Evolutionary conservation across 2,113 vertebrate genomes (phyloP).

Genomic region (Neoarius graeffei): DNA sequence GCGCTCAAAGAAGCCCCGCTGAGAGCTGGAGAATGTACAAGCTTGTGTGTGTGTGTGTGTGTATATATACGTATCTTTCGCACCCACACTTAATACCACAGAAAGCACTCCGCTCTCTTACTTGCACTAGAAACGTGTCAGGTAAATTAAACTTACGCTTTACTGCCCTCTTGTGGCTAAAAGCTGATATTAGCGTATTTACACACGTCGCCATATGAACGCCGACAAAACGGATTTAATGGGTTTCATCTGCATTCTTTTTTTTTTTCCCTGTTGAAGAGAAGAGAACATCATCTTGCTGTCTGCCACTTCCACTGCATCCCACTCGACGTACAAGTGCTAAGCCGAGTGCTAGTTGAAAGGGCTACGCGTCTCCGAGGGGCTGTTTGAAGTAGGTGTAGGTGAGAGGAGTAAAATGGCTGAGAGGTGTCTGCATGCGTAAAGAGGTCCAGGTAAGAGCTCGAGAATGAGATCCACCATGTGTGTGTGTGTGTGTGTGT

Average conservation of each 20-base stretch:
- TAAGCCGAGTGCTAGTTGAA: slow-evolving; percentile 43
- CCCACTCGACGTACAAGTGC: neutral
- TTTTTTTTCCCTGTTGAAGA: neutral
- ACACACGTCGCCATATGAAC: neutral
- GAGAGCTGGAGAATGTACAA: slow-evolving; percentile 11
- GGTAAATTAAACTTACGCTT: neutral
- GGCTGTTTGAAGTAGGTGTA: slow-evolving; percentile 40
- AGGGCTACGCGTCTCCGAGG: slow-evolving; percentile 38
- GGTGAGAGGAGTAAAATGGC: slow-evolving; percentile 38
- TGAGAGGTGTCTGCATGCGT: slow-evolving; percentile 20
- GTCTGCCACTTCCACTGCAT: slow-evolving; percentile 3
- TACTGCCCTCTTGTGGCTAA: slow-evolving; percentile 65
- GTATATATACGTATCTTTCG: slow-evolving; percentile 2
- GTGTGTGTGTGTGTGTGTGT: slow-evolving; percentile 18
- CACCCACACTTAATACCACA: slow-evolving; percentile 24
- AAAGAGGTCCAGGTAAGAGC: slow-evolving; percentile 32
- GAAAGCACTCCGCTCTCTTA: neutral
- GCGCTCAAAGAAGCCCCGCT: slow-evolving; percentile 30
- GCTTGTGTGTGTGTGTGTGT: slow-evolving; percentile 24
- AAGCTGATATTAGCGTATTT: slow-evolving; percentile 9
- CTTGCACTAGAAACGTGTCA: neutral
- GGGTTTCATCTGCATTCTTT: slow-evolving; percentile 8
- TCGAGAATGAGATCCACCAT: neutral
- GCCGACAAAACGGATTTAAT: neutral
- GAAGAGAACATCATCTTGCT: neutral